Percentiles rank a stretch among this genome's conserved stretches.
phyloP scores from a whole-genome alignment of 2,888 invertebrate genomes.

The Polyploca ridens region DNA sequence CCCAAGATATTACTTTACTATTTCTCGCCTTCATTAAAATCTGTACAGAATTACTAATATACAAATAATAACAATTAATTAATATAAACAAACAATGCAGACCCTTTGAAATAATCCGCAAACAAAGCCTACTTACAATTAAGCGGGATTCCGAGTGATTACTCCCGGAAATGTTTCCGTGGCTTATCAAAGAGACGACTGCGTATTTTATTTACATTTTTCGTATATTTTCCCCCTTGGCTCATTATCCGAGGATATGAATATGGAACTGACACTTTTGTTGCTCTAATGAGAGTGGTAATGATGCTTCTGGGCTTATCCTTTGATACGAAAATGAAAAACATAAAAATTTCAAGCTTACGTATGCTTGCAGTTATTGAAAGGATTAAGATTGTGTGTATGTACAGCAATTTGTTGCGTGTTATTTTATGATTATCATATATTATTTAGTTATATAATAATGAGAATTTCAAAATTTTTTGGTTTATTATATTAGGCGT shows the following conservation, averaged over 20 bases:
- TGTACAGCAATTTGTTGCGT: too few species aligned
- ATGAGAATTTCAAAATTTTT: too few species aligned
- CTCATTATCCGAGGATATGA: conserved; percentile 6
- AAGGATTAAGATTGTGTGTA: too few species aligned
- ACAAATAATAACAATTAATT: background rate
- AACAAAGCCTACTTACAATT: background rate
- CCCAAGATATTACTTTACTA: too few species aligned
- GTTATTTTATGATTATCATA: too few species aligned
- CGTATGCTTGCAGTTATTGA: background rate
- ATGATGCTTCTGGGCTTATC: background rate
- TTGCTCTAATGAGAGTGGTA: conserved; percentile 2
- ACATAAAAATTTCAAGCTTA: background rate
- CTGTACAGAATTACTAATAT: too few species aligned
- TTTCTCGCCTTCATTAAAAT: too few species aligned
- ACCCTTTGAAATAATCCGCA: background rate
- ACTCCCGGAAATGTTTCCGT: background rate
- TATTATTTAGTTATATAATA: too few species aligned
- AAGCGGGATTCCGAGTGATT: background rate
- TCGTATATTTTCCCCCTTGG: background rate
- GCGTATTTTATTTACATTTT: conserved; percentile 1
- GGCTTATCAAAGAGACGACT: conserved; percentile 6
- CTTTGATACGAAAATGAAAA: background rate
- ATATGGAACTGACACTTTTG: conserved; percentile 7
- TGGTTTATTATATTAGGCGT: too few species aligned
- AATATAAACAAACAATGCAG: background rate